Conservation (phyloP, 2,888 invertebrate genomes). For the Melipona beecheii region DNA sequence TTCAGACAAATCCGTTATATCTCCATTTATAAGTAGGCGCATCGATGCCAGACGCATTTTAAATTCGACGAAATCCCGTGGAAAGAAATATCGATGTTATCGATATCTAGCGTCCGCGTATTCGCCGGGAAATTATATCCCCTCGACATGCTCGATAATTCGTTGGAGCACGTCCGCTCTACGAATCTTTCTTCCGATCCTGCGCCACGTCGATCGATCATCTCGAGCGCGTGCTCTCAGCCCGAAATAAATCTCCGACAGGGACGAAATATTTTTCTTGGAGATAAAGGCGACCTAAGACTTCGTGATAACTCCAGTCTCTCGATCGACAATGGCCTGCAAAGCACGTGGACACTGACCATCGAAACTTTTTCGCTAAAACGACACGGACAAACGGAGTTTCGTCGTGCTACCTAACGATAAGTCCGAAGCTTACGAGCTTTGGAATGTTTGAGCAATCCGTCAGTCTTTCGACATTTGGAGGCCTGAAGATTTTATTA, state of each 20-base stretch:
- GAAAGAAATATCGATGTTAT: slow-evolving; percentile 15
- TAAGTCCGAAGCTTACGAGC: not conserved
- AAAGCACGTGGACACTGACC: not conserved
- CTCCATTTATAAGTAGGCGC: not conserved
- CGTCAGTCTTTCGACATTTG: not conserved
- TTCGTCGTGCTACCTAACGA: not conserved
- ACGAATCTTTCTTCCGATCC: slow-evolving; percentile 13
- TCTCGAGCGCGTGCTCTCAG: not conserved
- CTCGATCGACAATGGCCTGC: slow-evolving; percentile 1
- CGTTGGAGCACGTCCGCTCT: not conserved
- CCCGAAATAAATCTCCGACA: slow-evolving; percentile 20
- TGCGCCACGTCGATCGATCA: slow-evolving; percentile 15
- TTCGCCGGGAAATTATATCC: slow-evolving; percentile 19
- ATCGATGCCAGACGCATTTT: slow-evolving; percentile 18
- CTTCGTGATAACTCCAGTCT: not conserved
- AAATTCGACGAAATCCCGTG: slow-evolving; percentile 7
- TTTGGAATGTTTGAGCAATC: not conserved
- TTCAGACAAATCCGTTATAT: not conserved
- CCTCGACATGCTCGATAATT: slow-evolving; percentile 21
- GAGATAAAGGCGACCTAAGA: not conserved
- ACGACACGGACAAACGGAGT: not conserved
- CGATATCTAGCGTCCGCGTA: slow-evolving; percentile 11
- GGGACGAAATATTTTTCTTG: not conserved
- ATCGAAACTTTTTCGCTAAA: not conserved
- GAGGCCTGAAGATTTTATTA: not conserved